Evolutionary conservation across 1,140 invertebrate species (phyloP).

Genomic region (Brachionus calyciflorus): DNA sequence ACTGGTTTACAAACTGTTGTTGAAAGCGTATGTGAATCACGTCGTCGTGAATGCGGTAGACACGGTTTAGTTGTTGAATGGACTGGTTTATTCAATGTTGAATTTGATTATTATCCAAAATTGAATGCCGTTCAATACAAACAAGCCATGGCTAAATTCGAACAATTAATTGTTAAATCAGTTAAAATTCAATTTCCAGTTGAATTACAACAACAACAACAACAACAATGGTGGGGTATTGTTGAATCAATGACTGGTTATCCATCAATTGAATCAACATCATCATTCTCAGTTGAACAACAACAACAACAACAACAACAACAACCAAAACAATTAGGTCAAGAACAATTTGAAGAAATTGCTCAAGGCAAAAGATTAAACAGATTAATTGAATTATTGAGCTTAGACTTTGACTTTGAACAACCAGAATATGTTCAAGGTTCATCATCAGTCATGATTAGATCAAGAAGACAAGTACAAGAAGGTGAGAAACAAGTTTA

Average conservation of each 20-base stretch:
- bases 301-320: too few species aligned
- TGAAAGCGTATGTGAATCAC: background rate
- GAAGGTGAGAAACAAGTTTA: background rate
- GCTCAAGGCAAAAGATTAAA: background rate
- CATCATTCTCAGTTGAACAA: too few species aligned
- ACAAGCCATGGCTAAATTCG: background rate
- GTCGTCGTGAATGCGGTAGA: background rate
- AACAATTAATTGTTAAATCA: background rate
- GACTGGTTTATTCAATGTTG: background rate
- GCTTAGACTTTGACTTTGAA: too few species aligned
- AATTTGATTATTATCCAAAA: background rate
- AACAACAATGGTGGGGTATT: background rate
- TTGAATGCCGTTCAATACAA: background rate
- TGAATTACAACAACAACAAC: background rate
- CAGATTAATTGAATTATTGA: too few species aligned
- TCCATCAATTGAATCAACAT: background rate
- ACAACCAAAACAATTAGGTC: too few species aligned
- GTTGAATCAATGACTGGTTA: background rate
- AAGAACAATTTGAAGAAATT: background rate
- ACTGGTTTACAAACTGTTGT: background rate
- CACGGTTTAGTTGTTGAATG: constrained; percentile 11
- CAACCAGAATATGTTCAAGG: too few species aligned
- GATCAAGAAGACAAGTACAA: constrained; percentile 12
- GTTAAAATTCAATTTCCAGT: constrained; percentile 9
- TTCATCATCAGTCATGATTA: background rate